Conservation (phyloP, 2,797 vertebrate genomes). For the Dromococcyx pavoninus region DNA sequence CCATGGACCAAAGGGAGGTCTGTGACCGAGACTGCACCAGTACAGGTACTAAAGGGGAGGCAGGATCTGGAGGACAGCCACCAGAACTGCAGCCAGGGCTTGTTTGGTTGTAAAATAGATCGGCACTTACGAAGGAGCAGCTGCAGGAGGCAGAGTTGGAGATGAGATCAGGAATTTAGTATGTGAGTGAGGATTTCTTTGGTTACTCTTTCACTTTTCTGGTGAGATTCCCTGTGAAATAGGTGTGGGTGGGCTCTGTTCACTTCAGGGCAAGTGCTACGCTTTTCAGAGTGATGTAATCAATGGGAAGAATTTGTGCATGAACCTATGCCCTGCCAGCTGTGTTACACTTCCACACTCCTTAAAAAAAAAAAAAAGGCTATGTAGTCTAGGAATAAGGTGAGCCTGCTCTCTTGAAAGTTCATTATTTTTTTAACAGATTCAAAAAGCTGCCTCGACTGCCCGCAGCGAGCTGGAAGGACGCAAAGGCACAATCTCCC, state of each 20-base stretch:
- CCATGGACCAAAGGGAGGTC: not conserved
- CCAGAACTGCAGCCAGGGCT: not conserved
- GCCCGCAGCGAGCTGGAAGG: conserved; percentile 76
- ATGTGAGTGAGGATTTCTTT: not conserved
- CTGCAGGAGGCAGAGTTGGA: not conserved
- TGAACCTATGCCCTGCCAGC: not conserved
- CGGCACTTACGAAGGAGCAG: not conserved
- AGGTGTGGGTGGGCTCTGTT: not conserved
- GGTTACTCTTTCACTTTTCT: not conserved
- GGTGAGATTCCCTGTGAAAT: not conserved
- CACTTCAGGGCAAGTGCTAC: not conserved
- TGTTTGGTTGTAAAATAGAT: accelerated
- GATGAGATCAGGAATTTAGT: not conserved
- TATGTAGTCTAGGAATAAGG: not conserved
- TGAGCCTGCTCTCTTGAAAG: not conserved
- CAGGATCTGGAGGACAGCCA: not conserved
- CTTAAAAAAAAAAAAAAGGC: not conserved
- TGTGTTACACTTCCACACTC: not conserved
- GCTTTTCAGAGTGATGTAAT: not conserved
- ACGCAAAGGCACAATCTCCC: conserved; percentile 94
- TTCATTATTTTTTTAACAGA: conserved; percentile 69
- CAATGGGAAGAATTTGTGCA: not conserved
- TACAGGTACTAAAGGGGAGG: not conserved
- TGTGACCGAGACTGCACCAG: accelerated
- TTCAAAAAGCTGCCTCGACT: conserved; percentile 85